A percentile compares a stretch with the other conserved stretches of the same genome.
Conservation (phyloP, 2,113 vertebrate species). For the Sander lucioperca region DNA sequence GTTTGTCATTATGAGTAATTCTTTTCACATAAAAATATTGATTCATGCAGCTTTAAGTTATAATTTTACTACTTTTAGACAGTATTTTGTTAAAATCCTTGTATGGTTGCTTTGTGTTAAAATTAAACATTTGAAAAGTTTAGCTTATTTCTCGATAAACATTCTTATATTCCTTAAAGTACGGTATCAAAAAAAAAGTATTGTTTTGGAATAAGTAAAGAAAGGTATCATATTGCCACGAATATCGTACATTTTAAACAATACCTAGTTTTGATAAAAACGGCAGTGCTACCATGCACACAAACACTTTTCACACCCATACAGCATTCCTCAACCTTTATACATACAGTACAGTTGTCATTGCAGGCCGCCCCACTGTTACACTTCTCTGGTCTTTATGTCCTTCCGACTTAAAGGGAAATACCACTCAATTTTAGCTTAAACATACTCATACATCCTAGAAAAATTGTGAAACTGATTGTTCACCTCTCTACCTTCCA, state of each 20-base stretch:
- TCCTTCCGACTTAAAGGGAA: slow-evolving; percentile 58
- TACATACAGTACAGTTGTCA: slow-evolving; percentile 39
- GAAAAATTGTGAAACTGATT: slow-evolving; percentile 7
- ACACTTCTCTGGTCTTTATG: slow-evolving; percentile 28
- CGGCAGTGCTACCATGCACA: background rate
- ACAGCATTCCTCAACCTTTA: slow-evolving; percentile 1
- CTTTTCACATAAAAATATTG: background rate
- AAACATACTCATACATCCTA: slow-evolving; percentile 20
- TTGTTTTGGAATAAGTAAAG: background rate
- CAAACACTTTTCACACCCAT: slow-evolving; percentile 11
- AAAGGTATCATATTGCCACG: background rate
- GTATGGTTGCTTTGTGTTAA: background rate
- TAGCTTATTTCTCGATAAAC: slow-evolving; percentile 30
- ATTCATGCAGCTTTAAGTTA: background rate
- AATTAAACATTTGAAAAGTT: background rate
- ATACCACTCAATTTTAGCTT: slow-evolving; percentile 50
- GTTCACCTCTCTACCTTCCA: slow-evolving; percentile 19
- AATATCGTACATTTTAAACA: background rate
- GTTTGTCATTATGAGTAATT: background rate
- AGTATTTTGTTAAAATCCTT: background rate
- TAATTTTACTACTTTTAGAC: background rate
- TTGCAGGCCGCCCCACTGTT: slow-evolving; percentile 49
- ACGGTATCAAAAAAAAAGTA: background rate
- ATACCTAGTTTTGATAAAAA: slow-evolving; percentile 5
- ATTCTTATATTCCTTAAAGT: background rate